These are phyloP conservation scores for Desmodus rotundus DNA, from an alignment of 2,113 vertebrate genomes.

Conservation along the genomic window DNA sequence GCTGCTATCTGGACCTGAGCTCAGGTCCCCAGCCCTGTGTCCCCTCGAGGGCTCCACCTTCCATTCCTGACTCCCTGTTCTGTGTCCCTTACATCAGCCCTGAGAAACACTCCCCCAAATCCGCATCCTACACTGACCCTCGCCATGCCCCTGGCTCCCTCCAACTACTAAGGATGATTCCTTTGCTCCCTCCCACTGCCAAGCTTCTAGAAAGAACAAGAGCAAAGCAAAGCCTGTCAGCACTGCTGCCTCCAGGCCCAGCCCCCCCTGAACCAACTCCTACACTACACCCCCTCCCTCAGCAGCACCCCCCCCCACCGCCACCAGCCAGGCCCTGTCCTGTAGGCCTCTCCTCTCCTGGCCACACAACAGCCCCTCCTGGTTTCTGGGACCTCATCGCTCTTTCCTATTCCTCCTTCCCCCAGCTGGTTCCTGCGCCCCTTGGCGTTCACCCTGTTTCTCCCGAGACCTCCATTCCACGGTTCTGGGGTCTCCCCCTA, in stretches of 20 bases:
- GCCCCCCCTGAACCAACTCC: too few relatives aligned
- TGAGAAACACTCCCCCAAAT: background rate
- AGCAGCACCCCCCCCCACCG: background rate
- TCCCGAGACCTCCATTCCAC: background rate
- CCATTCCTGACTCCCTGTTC: background rate
- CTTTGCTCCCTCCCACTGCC: too few relatives aligned
- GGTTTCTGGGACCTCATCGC: background rate
- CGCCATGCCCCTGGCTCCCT: background rate
- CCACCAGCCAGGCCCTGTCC: background rate
- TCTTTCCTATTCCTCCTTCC: background rate
- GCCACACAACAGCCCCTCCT: background rate
- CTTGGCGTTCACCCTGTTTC: background rate
- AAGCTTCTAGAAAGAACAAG: too few relatives aligned
- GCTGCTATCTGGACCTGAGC: background rate
- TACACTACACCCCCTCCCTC: too few relatives aligned
- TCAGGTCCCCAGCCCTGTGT: background rate
- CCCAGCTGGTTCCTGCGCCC: background rate
- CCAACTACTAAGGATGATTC: too few relatives aligned
- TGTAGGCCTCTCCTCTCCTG: background rate
- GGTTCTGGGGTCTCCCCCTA: too few relatives aligned
- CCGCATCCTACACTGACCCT: background rate
- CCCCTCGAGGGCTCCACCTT: too few relatives aligned
- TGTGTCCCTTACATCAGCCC: background rate
- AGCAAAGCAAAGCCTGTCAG: too few relatives aligned
- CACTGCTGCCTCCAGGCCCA: too few relatives aligned